Evolutionary conservation across 1,140 invertebrate species (phyloP).

Genomic region (Drosophila kanapiae): DNA sequence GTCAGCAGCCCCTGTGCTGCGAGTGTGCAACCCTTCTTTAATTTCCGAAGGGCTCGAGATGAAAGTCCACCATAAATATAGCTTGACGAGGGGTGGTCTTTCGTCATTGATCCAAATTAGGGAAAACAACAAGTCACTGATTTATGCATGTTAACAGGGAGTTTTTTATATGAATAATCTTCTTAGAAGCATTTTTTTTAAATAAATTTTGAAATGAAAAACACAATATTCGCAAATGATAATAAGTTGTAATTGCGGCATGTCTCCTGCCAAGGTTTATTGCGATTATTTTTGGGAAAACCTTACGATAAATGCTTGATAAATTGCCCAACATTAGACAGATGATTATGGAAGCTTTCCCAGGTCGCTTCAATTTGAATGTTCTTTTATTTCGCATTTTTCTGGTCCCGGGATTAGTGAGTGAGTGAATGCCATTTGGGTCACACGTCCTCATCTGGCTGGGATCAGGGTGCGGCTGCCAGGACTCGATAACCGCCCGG

Average conservation of each 20-base stretch:
- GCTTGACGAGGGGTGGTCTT: not conserved
- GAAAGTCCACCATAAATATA: conserved; percentile 39
- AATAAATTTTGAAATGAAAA: not conserved
- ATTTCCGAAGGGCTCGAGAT: conserved; percentile 8
- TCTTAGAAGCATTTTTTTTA: not conserved
- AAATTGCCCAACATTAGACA: not conserved
- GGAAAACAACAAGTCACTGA: conserved; percentile 27
- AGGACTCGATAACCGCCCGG: conserved; percentile 14
- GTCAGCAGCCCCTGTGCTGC: not conserved
- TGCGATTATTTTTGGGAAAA: not conserved
- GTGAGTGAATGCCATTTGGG: conserved; percentile 49
- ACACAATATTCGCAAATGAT: not conserved
- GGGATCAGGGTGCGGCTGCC: conserved; percentile 32
- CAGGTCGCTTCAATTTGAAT: not conserved
- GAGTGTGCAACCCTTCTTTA: conserved; percentile 11
- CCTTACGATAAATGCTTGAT: not conserved
- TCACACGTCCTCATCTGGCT: conserved; percentile 36
- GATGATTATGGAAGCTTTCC: not conserved
- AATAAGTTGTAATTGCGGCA: conserved; percentile 1
- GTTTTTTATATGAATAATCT: not conserved
- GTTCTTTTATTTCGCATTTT: conserved; percentile 13
- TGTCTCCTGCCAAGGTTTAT: not conserved
- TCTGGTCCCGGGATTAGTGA: conserved; percentile 23
- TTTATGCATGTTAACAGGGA: conserved; percentile 4
- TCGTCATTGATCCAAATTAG: conserved; percentile 29